These are phyloP conservation scores for Centruroides vittatus DNA, from an alignment of 1,140 invertebrate species.

Conservation along the genomic window DNA sequence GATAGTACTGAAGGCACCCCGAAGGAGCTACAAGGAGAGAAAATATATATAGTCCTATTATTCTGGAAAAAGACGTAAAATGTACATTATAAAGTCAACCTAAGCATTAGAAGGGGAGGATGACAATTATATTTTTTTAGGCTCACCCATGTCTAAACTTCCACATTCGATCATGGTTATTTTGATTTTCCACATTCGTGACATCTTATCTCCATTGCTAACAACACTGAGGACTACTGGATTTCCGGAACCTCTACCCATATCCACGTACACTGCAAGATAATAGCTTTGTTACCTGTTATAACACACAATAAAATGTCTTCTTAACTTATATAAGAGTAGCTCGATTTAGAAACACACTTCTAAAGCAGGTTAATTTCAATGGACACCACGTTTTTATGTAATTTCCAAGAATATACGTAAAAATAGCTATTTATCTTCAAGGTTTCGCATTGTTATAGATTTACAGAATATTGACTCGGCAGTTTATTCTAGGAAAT, in stretches of 20 bases:
- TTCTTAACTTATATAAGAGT: no score
- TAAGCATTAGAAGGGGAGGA: no score
- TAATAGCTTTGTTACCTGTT: neutral
- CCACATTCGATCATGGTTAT: slow-evolving; percentile 57
- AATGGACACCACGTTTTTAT: no score
- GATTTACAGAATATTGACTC: no score
- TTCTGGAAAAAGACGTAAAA: neutral
- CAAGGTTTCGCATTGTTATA: no score
- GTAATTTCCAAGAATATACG: no score
- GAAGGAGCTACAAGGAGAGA: slow-evolving; percentile 28
- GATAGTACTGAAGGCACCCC: slow-evolving; percentile 54
- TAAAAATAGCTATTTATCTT: no score
- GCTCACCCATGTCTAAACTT: slow-evolving; percentile 38
- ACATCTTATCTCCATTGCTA: slow-evolving; percentile 20
- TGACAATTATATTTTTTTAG: no score
- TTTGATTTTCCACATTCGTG: slow-evolving; percentile 22
- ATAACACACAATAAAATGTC: no score
- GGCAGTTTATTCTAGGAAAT: no score
- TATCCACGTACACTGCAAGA: slow-evolving; percentile 61
- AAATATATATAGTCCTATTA: neutral
- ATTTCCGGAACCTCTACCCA: slow-evolving; percentile 44
- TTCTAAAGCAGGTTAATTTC: no score
- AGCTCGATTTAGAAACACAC: no score
- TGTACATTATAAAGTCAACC: neutral
- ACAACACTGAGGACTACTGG: slow-evolving; percentile 35